Evolutionary conservation across 1,140 invertebrate genomes (phyloP).

Genomic region (Cydia splendana): DNA sequence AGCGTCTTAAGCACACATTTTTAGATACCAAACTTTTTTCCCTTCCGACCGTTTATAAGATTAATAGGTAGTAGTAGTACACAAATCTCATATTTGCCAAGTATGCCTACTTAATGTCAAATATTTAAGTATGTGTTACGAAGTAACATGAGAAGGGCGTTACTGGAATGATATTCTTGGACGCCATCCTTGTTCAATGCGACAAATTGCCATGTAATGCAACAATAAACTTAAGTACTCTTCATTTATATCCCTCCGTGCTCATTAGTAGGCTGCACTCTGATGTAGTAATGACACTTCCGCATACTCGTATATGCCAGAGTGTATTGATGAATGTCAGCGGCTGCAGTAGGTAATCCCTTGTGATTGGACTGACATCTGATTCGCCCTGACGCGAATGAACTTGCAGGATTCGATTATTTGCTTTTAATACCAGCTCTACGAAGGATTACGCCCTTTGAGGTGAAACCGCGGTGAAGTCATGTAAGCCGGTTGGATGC

Average conservation of each 20-base stretch:
- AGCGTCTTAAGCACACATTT: neutral
- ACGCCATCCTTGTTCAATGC: neutral
- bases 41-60: neutral
- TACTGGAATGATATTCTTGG: neutral
- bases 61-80: neutral
- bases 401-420: slow-evolving; percentile 23
- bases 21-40: neutral
- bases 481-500: neutral
- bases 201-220: neutral
- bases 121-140: neutral
- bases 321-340: slow-evolving; percentile 1
- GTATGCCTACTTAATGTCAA: neutral
- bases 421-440: slow-evolving; percentile 25
- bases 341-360: slow-evolving; percentile 11
- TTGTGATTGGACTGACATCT: slow-evolving; percentile 25
- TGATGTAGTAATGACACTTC: neutral
- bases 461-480: slow-evolving; percentile 11
- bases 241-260: slow-evolving; percentile 17
- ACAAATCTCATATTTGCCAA: neutral
- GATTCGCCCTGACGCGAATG: slow-evolving; percentile 3
- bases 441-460: slow-evolving; percentile 16
- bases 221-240: slow-evolving; percentile 10
- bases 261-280: slow-evolving; percentile 4
- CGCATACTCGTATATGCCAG: neutral
- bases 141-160: slow-evolving; percentile 12